Evolutionary conservation across 2,888 invertebrate species (phyloP).

Genomic region (Sinotaia quadrata): DNA sequence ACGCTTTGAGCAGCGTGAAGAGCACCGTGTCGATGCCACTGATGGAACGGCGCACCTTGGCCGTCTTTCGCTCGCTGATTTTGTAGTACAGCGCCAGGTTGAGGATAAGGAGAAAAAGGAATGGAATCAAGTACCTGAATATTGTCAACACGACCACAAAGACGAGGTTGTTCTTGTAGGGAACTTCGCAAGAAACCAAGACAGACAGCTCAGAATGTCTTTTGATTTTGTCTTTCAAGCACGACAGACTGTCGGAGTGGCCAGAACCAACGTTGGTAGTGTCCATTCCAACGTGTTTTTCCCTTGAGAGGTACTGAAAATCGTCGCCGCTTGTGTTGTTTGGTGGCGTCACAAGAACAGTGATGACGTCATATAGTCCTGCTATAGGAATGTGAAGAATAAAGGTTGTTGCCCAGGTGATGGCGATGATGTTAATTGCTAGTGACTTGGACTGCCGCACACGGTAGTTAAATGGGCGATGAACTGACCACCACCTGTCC

Average conservation of each 20-base stretch:
- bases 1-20: conserved; percentile 48
- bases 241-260: not conserved
- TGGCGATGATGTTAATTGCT: conserved; percentile 44
- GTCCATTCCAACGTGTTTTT: too few species aligned
- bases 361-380: conserved; percentile 46
- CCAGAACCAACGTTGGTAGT: not conserved
- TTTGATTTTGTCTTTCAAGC: not conserved
- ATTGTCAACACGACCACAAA: conserved; percentile 47
- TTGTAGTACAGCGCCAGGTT: conserved; percentile 59
- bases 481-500: conserved; percentile 64
- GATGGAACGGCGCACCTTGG: conserved; percentile 56
- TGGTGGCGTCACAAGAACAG: not conserved
- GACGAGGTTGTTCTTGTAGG: conserved; percentile 44
- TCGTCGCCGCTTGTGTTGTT: not conserved
- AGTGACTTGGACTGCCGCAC: conserved; percentile 50
- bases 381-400: conserved; percentile 53
- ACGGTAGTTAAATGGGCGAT: conserved; percentile 61
- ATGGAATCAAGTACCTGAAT: conserved; percentile 51
- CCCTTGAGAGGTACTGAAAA: too few species aligned
- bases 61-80: conserved; percentile 51
- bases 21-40: conserved; percentile 43
- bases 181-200: conserved; percentile 36
- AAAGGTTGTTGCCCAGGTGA: conserved; percentile 53
- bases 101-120: conserved; percentile 49
- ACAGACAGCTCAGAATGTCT: not conserved